Conservation (phyloP, 2,888 invertebrate genomes). For the Serripes groenlandicus region DNA sequence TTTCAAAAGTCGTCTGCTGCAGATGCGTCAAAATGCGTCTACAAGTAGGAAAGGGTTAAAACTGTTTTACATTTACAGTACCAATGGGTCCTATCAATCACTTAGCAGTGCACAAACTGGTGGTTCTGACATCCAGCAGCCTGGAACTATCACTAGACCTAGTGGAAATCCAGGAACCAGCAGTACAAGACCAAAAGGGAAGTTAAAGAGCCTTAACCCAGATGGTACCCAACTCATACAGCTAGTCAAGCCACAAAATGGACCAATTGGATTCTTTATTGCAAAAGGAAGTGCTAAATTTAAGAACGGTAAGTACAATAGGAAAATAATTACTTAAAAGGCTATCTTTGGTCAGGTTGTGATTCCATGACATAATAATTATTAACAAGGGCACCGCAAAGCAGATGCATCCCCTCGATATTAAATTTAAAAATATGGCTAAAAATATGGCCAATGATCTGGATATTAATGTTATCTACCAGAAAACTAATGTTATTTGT, state of each 20-base stretch:
- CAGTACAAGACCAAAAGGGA: constrained; percentile 71
- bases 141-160: not conserved
- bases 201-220: constrained; percentile 78
- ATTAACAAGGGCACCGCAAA: no score
- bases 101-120: constrained; percentile 12
- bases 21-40: no score
- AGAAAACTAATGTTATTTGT: no score
- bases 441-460: no score
- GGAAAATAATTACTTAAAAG: no score
- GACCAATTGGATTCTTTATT: constrained; percentile 85
- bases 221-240: constrained; percentile 84
- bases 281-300: constrained; percentile 82
- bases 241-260: constrained; percentile 78
- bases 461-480: no score
- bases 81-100: constrained; percentile 22
- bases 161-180: not conserved
- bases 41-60: no score
- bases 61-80: constrained; percentile 7
- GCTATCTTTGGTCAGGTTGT: no score
- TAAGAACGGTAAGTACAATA: constrained; percentile 81
- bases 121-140: constrained; percentile 11
- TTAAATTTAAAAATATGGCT: no score
- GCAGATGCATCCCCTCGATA: no score
- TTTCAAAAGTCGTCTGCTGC: no score
- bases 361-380: no score